These are phyloP conservation scores for Eurystomus glaucurus DNA, from an alignment of 2,797 vertebrate species.

Conservation along the genomic window DNA sequence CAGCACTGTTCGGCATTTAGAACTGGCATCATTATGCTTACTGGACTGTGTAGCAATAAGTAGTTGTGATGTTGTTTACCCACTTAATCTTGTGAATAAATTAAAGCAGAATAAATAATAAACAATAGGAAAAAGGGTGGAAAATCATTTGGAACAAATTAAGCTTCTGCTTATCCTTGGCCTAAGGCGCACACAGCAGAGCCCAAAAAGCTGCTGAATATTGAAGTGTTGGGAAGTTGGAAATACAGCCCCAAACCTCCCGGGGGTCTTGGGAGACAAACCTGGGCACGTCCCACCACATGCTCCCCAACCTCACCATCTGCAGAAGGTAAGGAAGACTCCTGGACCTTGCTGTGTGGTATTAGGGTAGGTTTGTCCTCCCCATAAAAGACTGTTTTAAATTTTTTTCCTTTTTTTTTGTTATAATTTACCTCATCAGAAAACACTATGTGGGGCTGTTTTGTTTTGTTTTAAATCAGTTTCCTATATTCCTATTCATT, in stretches of 20 bases:
- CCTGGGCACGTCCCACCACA: not conserved
- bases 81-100: constrained; percentile 67
- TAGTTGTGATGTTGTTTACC: constrained; percentile 65
- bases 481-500: not conserved
- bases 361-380: not conserved
- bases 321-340: too few relatives aligned
- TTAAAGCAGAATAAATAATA: constrained; percentile 73
- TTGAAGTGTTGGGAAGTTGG: accelerated
- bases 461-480: not conserved
- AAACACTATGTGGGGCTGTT: not conserved
- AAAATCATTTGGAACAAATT: constrained; percentile 51
- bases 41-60: constrained; percentile 56
- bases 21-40: constrained; percentile 55
- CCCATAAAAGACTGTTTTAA: accelerated
- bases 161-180: not conserved
- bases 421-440: not conserved
- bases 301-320: accelerated
- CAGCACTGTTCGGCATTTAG: constrained; percentile 10
- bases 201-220: not conserved
- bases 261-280: not conserved
- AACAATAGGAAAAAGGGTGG: constrained; percentile 57
- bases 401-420: not conserved
- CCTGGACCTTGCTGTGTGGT: accelerated
- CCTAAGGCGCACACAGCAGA: not conserved
- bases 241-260: not conserved